Conservation (phyloP, 2,888 invertebrate genomes). For the Fragum sueziense region DNA sequence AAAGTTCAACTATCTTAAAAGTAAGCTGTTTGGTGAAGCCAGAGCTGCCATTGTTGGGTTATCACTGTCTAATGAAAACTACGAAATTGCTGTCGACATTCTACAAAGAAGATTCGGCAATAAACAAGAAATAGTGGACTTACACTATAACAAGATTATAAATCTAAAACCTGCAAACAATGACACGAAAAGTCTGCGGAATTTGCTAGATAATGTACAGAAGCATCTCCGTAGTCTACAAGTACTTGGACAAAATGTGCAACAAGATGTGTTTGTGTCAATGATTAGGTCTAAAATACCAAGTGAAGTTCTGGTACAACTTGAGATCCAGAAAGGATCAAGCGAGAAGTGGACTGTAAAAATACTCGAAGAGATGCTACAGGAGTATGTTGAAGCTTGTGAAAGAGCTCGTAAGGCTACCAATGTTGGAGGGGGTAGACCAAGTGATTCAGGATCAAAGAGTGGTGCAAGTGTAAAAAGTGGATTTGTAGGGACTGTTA, state of each 20-base stretch:
- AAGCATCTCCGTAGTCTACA: conserved; percentile 32
- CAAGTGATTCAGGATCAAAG: background rate
- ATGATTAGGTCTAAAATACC: conserved; percentile 32
- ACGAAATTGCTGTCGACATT: conserved; percentile 26
- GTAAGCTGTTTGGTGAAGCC: conserved; percentile 37
- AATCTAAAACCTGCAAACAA: conserved; percentile 31
- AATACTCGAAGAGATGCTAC: conserved; percentile 6
- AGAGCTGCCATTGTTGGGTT: conserved; percentile 26
- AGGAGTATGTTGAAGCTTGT: conserved; percentile 23
- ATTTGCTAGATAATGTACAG: conserved; percentile 19
- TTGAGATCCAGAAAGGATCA: conserved; percentile 33
- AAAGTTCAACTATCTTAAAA: conserved; percentile 25
- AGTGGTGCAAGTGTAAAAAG: background rate
- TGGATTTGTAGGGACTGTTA: background rate
- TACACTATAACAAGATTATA: conserved; percentile 36
- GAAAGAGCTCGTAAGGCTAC: conserved; percentile 20
- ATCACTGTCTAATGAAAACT: conserved; percentile 42
- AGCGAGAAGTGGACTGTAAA: conserved; percentile 8
- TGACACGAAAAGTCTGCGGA: conserved; percentile 26
- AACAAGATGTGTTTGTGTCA: conserved; percentile 41
- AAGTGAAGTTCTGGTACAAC: conserved; percentile 19
- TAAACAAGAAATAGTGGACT: conserved; percentile 29
- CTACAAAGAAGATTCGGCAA: conserved; percentile 39
- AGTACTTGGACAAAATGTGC: conserved; percentile 20
- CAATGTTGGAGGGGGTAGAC: background rate